phyloP scores from a whole-genome alignment of 2,797 vertebrate species.

The Sebastes trivittatus region DNA sequence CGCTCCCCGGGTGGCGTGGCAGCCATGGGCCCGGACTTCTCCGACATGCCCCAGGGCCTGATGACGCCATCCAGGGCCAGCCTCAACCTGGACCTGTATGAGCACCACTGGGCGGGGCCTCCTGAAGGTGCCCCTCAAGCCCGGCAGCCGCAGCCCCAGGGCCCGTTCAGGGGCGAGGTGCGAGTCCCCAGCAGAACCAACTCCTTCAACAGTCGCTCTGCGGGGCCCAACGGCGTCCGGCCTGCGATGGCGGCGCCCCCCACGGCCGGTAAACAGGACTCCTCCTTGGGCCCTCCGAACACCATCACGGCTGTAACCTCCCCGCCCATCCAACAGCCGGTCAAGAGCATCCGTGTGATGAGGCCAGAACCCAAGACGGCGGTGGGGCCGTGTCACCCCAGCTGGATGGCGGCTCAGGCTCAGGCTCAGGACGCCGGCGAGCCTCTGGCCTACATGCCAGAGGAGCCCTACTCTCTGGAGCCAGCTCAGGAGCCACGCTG shows the following conservation, averaged over 20 bases:
- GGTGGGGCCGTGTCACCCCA: slow-evolving; percentile 94
- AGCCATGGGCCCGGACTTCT: slow-evolving; percentile 87
- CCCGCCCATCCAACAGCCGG: slow-evolving; percentile 94
- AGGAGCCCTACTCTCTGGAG: slow-evolving; percentile 85
- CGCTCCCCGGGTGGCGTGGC: slow-evolving; percentile 81
- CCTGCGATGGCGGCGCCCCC: slow-evolving; percentile 78
- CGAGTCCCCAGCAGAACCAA: slow-evolving; percentile 91
- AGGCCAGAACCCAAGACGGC: slow-evolving; percentile 97
- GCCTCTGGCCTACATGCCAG: slow-evolving; percentile 82
- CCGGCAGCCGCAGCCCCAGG: slow-evolving; percentile 84
- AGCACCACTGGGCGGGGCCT: slow-evolving; percentile 88
- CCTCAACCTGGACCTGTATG: slow-evolving; percentile 92
- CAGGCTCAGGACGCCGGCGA: slow-evolving; percentile 80
- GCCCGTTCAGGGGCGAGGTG: slow-evolving; percentile 89
- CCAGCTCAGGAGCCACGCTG: slow-evolving; percentile 88
- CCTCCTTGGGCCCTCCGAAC: slow-evolving; percentile 87
- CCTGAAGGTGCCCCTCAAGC: slow-evolving; percentile 84
- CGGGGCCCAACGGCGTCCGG: slow-evolving; percentile 82
- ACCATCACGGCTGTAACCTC: slow-evolving; percentile 94
- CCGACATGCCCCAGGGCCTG: slow-evolving; percentile 88
- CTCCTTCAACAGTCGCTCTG: slow-evolving; percentile 93
- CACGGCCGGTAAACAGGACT: slow-evolving; percentile 82
- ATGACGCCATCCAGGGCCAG: slow-evolving; percentile 91
- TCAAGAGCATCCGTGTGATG: slow-evolving; percentile 96
- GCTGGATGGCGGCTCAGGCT: slow-evolving; percentile 89